Evolutionary conservation across 2,113 vertebrate species (phyloP).

Genomic region (Caretta caretta): DNA sequence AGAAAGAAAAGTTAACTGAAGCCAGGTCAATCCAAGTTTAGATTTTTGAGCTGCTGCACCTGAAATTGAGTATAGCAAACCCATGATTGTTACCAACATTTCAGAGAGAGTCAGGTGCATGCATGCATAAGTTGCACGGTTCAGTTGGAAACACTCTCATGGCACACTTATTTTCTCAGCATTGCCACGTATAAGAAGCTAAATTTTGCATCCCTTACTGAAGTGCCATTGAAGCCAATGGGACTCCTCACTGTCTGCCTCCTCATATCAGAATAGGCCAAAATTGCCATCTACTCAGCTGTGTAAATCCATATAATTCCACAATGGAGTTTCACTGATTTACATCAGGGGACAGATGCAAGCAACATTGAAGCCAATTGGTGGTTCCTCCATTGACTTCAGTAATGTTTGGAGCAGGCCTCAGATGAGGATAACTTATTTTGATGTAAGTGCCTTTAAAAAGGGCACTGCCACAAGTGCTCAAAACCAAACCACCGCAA

Average conservation of each 20-base stretch:
- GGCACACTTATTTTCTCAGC: background rate
- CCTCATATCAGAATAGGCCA: background rate
- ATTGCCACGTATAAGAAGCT: background rate
- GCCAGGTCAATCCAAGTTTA: background rate
- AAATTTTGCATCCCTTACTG: background rate
- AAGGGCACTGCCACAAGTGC: background rate
- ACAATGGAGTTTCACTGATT: background rate
- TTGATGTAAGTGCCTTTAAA: background rate
- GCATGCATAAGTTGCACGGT: background rate
- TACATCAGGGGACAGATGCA: background rate
- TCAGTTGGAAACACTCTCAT: background rate
- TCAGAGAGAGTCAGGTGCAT: background rate
- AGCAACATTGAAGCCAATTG: background rate
- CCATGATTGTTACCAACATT: background rate
- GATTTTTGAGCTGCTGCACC: background rate
- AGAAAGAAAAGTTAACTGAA: background rate
- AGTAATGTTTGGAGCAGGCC: background rate
- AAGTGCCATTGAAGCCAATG: background rate
- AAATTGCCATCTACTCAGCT: background rate
- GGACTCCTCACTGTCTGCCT: background rate
- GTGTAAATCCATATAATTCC: background rate
- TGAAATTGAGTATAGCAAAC: background rate
- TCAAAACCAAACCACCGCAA: background rate
- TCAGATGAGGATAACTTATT: background rate
- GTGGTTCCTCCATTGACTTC: background rate